phyloP scores from a whole-genome alignment of 37 sponge, comb jelly and placozoan species.

The Axinella damicornis region DNA sequence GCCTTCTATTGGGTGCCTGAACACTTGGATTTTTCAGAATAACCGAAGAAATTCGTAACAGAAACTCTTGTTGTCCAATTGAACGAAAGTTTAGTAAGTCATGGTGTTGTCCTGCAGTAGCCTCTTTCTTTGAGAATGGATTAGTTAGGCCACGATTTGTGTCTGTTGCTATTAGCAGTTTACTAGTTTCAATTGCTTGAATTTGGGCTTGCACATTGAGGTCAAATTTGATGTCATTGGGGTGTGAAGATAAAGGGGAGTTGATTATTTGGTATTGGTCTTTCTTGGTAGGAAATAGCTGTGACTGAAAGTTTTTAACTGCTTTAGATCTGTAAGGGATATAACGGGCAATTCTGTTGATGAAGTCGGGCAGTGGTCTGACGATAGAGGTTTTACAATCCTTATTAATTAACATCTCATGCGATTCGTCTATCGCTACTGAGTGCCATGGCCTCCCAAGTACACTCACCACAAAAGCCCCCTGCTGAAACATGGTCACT shows the following conservation, averaged over 20 bases:
- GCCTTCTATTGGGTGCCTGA: conserved; percentile 1
- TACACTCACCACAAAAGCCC: conserved; percentile 23
- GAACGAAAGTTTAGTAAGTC: conserved; percentile 15
- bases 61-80: conserved; percentile 27
- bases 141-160: neutral
- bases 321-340: conserved; percentile 9
- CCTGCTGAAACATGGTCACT: conserved; percentile 9
- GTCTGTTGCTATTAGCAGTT: neutral
- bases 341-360: conserved; percentile 18
- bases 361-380: conserved; percentile 5
- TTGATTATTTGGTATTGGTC: neutral
- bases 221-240: conserved; percentile 5
- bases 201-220: neutral
- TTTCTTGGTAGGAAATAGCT: conserved; percentile 4
- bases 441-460: conserved; percentile 13
- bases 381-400: conserved; percentile 20
- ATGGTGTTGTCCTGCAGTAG: neutral
- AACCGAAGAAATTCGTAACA: neutral
- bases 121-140: conserved; percentile 12
- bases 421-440: conserved; percentile 40
- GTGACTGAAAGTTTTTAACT: neutral
- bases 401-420: conserved; percentile 34
- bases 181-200: neutral
- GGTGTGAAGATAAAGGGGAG: conserved; percentile 6
- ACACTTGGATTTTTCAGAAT: conserved; percentile 36